Base-by-base conservation (phyloP, 2,797 vertebrate genomes). In the Phoxinus dragarum region DNA sequence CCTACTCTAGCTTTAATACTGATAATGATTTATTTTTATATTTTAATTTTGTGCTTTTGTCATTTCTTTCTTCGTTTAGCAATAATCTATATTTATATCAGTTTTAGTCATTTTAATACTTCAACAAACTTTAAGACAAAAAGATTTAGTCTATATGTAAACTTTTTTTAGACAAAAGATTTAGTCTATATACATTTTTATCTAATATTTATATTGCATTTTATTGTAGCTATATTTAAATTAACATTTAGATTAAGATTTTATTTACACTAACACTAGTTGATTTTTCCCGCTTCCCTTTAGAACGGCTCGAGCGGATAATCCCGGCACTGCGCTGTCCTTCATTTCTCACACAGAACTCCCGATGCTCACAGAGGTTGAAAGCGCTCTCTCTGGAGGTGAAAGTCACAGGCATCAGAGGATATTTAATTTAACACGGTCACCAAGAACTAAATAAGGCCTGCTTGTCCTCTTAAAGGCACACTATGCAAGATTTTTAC, bases 231-330 rank as follows among this genome's bases (percentile, higher is more conserved):
- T 44, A 7, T 4, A 27, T n/a, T 17, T 14, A 16, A 44, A 72
- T 42, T 0, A 23, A 14, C 5, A 14, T 19, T 72, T 34, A 0
- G 12, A 66, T 71, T 69, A 12, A 71, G 5, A 4, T 40, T 40
- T 40, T 3, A 52, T 8, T 19, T 10, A 17, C 5, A 52, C 0
- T n/a, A 40, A 38, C 1, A 21, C 19, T 11, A 38, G 38, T 54
- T 67, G 23, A n/a, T 11, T 73, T 56, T 54, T 9, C 40, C 10
- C 7, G 3, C 0, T 17, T 66, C 80, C 69, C 38, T 1, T 0
- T 83, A 99, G 98, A 82, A 99, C 98, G 0, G 98, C 98, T 0
- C 95, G 98, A 0, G 97, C 96, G 0, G 94, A 97, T 92, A 98
- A 97, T 82, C 95, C 92, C 0, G 98, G 98, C 69, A 96, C 96